Conservation (phyloP, 2,797 vertebrate genomes). For the Etheostoma perlongum region DNA sequence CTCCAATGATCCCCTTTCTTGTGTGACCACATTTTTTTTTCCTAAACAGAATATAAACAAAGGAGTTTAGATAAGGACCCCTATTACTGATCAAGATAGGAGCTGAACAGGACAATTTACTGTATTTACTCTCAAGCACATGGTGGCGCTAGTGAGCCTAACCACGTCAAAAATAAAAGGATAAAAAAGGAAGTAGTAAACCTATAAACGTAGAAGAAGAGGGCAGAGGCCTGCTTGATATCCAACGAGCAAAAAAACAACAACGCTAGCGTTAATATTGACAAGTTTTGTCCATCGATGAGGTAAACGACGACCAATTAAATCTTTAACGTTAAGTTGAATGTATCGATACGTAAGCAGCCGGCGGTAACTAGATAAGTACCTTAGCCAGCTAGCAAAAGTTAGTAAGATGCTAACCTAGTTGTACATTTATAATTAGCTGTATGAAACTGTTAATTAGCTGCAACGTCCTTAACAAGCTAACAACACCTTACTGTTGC, state of each 20-base stretch:
- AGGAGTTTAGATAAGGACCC: too few species aligned
- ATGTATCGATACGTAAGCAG: background rate
- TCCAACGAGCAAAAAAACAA: too few species aligned
- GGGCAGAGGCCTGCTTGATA: background rate
- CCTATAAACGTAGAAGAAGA: constrained; percentile 4
- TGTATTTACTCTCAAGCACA: background rate
- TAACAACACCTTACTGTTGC: background rate
- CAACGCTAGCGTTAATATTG: background rate
- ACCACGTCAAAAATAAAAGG: background rate
- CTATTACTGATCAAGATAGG: too few species aligned
- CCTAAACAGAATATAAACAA: too few species aligned
- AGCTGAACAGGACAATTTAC: too few species aligned
- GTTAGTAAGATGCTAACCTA: constrained; percentile 4
- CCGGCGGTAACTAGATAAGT: background rate
- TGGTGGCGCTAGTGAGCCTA: background rate
- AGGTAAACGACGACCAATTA: constrained; percentile 18
- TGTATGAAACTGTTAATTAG: background rate
- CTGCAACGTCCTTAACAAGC: background rate
- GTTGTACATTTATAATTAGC: background rate
- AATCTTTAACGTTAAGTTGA: background rate
- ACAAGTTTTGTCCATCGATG: background rate
- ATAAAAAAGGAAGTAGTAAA: background rate
- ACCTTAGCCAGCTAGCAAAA: constrained; percentile 7
- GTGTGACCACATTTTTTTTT: too few species aligned
- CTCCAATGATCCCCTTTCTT: background rate